Conservation (phyloP, 2,888 invertebrate species). For the Trachelus troglodyta region DNA sequence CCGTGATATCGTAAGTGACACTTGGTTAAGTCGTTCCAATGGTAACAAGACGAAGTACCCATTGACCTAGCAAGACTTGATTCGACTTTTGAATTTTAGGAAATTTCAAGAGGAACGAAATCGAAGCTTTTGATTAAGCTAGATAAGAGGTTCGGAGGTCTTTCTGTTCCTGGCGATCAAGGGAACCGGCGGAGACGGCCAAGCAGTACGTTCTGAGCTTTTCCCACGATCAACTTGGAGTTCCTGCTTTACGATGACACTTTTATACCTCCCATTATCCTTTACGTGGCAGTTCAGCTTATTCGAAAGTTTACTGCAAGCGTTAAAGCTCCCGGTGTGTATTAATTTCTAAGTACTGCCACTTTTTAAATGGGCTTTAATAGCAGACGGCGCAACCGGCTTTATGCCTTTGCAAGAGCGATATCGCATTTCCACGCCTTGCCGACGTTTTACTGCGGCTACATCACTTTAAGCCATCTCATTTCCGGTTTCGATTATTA, state of each 20-base stretch:
- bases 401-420: neutral
- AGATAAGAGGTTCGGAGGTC: neutral
- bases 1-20: neutral
- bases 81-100: neutral
- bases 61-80: neutral
- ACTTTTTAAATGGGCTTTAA: neutral
- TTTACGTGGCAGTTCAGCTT: neutral
- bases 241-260: neutral
- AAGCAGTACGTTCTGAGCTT: neutral
- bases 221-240: neutral
- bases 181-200: neutral
- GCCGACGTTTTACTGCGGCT: neutral
- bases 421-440: neutral
- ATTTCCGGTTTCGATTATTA: neutral
- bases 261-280: neutral
- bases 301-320: neutral
- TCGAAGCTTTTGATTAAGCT: neutral
- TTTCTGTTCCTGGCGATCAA: neutral
- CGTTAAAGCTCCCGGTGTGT: neutral
- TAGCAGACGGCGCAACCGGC: neutral
- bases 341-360: slow-evolving; percentile 5
- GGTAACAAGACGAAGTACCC: neutral
- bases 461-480: neutral
- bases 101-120: neutral
- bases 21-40: neutral